phyloP scores from a whole-genome alignment of 1,140 invertebrate genomes.

The Drosophila sulfurigaster region DNA sequence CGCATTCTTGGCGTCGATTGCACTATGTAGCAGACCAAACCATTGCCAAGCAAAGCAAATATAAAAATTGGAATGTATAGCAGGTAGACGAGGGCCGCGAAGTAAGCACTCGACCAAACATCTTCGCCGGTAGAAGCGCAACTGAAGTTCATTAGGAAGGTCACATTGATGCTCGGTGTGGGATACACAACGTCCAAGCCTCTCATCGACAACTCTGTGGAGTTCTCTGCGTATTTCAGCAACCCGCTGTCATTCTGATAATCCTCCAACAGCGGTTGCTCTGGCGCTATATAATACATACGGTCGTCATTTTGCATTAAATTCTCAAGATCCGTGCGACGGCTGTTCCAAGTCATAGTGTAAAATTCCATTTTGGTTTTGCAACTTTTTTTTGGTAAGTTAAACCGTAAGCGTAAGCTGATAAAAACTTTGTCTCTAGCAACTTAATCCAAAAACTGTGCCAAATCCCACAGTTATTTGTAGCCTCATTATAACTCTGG shows the following conservation, averaged over 20 bases:
- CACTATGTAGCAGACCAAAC: slow-evolving; percentile 93
- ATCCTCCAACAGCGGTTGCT: slow-evolving; percentile 66
- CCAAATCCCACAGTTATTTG: slow-evolving; percentile 13
- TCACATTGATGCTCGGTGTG: slow-evolving; percentile 54
- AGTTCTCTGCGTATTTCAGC: slow-evolving; percentile 54
- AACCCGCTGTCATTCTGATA: slow-evolving; percentile 48
- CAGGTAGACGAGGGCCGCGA: slow-evolving; percentile 89
- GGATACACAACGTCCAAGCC: background rate
- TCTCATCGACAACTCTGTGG: slow-evolving; percentile 18
- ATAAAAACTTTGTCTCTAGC: slow-evolving; percentile 5
- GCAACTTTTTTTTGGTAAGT: background rate
- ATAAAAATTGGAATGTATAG: slow-evolving; percentile 91
- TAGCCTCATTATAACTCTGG: slow-evolving; percentile 17
- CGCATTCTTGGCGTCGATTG: slow-evolving; percentile 91
- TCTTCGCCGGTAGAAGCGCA: slow-evolving; percentile 56
- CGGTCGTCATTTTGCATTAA: slow-evolving; percentile 48
- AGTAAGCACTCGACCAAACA: slow-evolving; percentile 85
- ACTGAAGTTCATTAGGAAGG: slow-evolving; percentile 67
- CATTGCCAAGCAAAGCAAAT: slow-evolving; percentile 91
- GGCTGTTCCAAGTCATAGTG: slow-evolving; percentile 48
- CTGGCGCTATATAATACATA: slow-evolving; percentile 65
- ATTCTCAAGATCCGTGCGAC: slow-evolving; percentile 19
- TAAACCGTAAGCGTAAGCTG: background rate
- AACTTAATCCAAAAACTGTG: slow-evolving; percentile 21
- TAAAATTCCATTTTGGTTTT: slow-evolving; percentile 58